Percentiles rank a stretch among this genome's conserved stretches.
phyloP scores from a whole-genome alignment of 1,140 invertebrate species.

The Nymphalis io region DNA sequence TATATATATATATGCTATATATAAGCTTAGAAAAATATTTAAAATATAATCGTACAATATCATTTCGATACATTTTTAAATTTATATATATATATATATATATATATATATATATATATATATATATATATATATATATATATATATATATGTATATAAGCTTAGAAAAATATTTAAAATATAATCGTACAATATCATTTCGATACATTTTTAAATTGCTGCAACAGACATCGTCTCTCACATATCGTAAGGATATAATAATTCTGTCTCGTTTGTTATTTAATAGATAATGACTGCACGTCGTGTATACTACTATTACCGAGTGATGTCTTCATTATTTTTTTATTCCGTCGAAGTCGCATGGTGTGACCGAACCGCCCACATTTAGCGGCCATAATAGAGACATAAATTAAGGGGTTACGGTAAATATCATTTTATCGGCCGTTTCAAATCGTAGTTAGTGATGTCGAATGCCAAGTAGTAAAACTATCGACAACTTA shows the following conservation, averaged over 20 bases:
- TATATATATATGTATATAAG: too few species aligned
- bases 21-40: too few species aligned
- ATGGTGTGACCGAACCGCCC: constrained; percentile 53
- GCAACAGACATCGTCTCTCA: neutral
- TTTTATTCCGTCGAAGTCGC: constrained; percentile 48
- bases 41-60: too few species aligned
- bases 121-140: too few species aligned
- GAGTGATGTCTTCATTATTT: constrained; percentile 67
- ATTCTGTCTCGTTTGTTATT: constrained; percentile 29
- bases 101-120: too few species aligned
- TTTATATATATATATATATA: too few species aligned
- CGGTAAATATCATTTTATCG: neutral
- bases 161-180: too few species aligned
- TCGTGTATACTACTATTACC: neutral
- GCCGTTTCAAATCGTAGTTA: neutral
- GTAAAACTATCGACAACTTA: constrained; percentile 11
- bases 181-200: neutral
- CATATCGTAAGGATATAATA: neutral
- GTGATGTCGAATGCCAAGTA: neutral
- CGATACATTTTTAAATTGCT: neutral
- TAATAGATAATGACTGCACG: constrained; percentile 40
- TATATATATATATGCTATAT: too few species aligned
- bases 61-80: neutral
- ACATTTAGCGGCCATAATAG: constrained; percentile 61
- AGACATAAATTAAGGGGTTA: constrained; percentile 66